Base-by-base conservation (phyloP, 2,113 vertebrate species). In the Cichladusa arquata region DNA sequence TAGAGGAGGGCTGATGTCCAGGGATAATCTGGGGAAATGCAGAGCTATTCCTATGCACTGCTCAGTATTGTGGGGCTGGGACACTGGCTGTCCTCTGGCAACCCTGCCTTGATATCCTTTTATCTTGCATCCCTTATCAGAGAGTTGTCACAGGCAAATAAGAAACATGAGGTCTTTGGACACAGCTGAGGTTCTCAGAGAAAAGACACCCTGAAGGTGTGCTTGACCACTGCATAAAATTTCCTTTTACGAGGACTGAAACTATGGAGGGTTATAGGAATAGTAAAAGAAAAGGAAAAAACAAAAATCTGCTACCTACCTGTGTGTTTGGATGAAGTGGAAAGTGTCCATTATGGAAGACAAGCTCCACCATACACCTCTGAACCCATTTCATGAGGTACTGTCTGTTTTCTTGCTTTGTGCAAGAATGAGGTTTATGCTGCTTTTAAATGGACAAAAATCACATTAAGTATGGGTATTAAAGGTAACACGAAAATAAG, bases 261-360 rank as follows among this genome's bases (percentile, higher is more conserved):
- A 2, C 13, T 19, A 24, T 7, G 9, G 12, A 51, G 6, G 19
- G 11, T 22, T 54, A 14, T 31, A 71, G 61, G 2, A 2, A 9
- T 38, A 60, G 7, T 9, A 80, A 29, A 33, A 78, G 51, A 23
- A 77, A 64, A 50, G 4, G 3, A 14, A n/a, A 47, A 56, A 31
- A 7, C 44, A 54, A 13, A 24, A 45, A 40, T 28, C 2, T 2
- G 10, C 3, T 34, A 36, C 20, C 24, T 22, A 22, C 1, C 1
- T 2, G 1, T 19, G 44, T 65, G 29, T 73, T 86, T 82, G 64
- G 34, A 29, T n/a, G 17, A 47, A 16, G 29, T n/a, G 33, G 56
- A 36, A 60, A 31, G 17, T n/a, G 10, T 42, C 40, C 31, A 8
- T 19, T 9, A 9, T 8, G 19, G 23, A 50, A 74, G 40, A 31